These are phyloP conservation scores for Brachionus koreanus DNA, from an alignment of 1,140 invertebrate species.

Conservation along the genomic window DNA sequence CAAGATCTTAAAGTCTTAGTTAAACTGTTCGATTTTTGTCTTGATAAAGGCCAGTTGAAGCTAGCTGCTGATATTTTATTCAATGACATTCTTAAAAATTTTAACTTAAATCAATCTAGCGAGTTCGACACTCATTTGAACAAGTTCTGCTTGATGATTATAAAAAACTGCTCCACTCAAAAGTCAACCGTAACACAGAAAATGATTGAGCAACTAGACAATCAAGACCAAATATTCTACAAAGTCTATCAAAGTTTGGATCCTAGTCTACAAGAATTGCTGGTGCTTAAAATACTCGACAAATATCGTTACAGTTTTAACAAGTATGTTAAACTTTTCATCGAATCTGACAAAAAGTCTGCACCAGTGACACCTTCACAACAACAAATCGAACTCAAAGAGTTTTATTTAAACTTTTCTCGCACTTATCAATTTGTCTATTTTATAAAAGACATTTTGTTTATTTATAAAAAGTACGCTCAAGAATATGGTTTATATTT, in stretches of 20 bases:
- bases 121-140: neutral
- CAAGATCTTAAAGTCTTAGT: neutral
- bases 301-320: constrained; percentile 3
- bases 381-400: constrained; percentile 4
- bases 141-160: neutral
- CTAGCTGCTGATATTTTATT: neutral
- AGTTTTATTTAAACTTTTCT: constrained; percentile 10
- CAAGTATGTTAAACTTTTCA: neutral
- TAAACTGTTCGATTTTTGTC: constrained; percentile 1
- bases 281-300: constrained; percentile 7
- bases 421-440: neutral
- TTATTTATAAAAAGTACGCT: neutral
- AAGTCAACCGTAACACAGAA: neutral
- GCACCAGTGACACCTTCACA: neutral
- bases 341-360: neutral
- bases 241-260: neutral
- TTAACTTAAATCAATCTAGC: neutral
- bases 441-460: neutral
- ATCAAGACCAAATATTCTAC: neutral
- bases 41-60: neutral
- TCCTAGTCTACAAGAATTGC: neutral
- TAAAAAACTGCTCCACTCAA: neutral
- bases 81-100: constrained; percentile 10
- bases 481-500: constrained; percentile 19
- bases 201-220: neutral